phyloP scores from a whole-genome alignment of 2,888 invertebrate genomes.

The Heliconius ethilla region DNA sequence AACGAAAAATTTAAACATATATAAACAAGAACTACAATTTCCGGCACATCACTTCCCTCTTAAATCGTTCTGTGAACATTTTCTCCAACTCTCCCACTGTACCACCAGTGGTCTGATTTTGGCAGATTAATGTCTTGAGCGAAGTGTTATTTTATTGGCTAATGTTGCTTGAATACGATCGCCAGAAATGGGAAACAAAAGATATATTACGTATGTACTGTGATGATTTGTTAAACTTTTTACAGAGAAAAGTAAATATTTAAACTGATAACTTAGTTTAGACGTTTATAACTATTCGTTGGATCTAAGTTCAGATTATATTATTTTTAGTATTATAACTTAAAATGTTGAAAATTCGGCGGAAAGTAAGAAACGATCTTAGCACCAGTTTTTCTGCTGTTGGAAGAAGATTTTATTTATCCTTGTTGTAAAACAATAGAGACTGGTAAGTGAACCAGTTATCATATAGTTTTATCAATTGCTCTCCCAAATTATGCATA shows the following conservation, averaged over 20 bases:
- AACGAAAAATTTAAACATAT: background rate
- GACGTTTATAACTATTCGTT: too few relatives aligned
- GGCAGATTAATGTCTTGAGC: constrained; percentile 46
- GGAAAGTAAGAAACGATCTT: too few relatives aligned
- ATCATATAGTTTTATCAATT: too few relatives aligned
- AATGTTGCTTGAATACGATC: constrained; percentile 36
- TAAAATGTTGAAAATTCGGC: too few relatives aligned
- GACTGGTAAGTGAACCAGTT: too few relatives aligned
- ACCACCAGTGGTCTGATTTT: constrained; percentile 47
- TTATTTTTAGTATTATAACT: too few relatives aligned
- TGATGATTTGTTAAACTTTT: constrained; percentile 11
- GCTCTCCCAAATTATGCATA: too few relatives aligned
- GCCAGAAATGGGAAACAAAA: constrained; percentile 21
- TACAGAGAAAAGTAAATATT: background rate
- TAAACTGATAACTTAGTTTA: background rate
- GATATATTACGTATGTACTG: constrained; percentile 7
- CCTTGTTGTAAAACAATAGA: too few relatives aligned
- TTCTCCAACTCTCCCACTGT: constrained; percentile 60
- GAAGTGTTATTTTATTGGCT: constrained; percentile 41
- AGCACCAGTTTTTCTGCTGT: too few relatives aligned
- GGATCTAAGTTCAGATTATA: too few relatives aligned
- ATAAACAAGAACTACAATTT: background rate
- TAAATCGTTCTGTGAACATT: constrained; percentile 71
- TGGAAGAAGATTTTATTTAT: too few relatives aligned
- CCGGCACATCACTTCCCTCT: too few relatives aligned